A percentile compares a stretch with the other conserved stretches of the same genome.
phyloP scores from a whole-genome alignment of 2,797 vertebrate species.

The Rhadinocentrus ornatus region DNA sequence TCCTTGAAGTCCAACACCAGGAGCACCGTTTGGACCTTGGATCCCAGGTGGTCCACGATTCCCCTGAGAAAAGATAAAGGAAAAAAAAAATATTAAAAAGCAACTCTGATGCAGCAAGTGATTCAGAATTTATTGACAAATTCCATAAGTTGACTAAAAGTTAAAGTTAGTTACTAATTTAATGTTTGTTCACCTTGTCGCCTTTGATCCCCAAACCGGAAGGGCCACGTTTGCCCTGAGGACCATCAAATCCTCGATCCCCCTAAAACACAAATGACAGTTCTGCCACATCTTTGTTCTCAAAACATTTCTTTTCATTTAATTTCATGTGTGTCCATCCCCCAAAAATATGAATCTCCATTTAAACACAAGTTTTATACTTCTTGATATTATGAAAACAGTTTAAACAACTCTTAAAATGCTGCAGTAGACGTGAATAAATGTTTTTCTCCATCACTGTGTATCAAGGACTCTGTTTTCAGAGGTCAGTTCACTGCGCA shows the following conservation, averaged over 20 bases:
- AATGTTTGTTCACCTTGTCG: constrained; percentile 82
- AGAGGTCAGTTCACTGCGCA: too few relatives aligned
- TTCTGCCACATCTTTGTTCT: not conserved
- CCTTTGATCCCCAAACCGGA: constrained; percentile 85
- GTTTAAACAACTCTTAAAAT: not conserved
- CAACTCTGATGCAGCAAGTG: not conserved
- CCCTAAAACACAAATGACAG: constrained; percentile 78
- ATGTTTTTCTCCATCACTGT: too few relatives aligned
- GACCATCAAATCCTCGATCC: constrained; percentile 85
- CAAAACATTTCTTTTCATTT: too few relatives aligned
- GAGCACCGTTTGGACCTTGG: constrained; percentile 79
- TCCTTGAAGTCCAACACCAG: constrained; percentile 85
- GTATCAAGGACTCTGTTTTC: too few relatives aligned
- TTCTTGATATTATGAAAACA: not conserved
- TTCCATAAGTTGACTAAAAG: not conserved
- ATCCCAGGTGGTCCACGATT: constrained; percentile 80
- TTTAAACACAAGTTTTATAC: too few relatives aligned
- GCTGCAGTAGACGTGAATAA: not conserved
- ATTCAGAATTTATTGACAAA: not conserved
- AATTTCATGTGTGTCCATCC: not conserved
- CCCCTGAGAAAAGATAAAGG: constrained; percentile 75
- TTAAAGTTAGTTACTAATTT: not conserved
- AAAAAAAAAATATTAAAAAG: not conserved
- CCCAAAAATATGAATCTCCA: too few relatives aligned
- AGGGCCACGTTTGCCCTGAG: constrained; percentile 77